Base-by-base conservation (phyloP, 2,113 vertebrate genomes). In the Peucedramus taeniatus region DNA sequence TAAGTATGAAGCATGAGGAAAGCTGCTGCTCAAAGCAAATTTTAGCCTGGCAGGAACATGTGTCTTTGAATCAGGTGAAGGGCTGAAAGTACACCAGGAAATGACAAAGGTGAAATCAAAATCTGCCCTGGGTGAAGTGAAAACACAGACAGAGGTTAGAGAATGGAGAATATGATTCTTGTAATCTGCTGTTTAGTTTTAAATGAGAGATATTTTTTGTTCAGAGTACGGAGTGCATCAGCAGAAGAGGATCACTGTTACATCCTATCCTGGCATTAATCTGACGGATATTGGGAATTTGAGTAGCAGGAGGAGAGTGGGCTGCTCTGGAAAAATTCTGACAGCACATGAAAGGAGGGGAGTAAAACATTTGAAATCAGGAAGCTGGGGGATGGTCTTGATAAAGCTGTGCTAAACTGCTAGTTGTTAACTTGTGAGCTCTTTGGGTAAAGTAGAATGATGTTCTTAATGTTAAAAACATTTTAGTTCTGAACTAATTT, bases 61-160 rank as follows among this genome's bases (percentile, higher is more conserved):
- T 33, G 54, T 78, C 90, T 95, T 96, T 97, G 54, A 90, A 88
- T 90, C 93, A 54, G 56, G 40, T 89, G 68, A 91, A 71, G 26
- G 47, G 49, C 78, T 85, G 45, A 95, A 94, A 83, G 23, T 44
- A 84, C 50, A 66, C 37, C 63, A 89, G 47, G 94, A 93, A 95
- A 89, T 97, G 42, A 91, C 80, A 59, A 83, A 76, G 14, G 20
- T 6, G 3, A 95, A 70, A 96, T 96, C 59, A 93, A 96, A 94
- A 95, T 90, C 71, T 80, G 31, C 13, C 14, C 13, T 63, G 56
- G 6, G 27, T 49, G 24, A 84, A 83, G 33, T 59, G 33, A 90
- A 89, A 96, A 95, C 75, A 78, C 35, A 84, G 90, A 40, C 54
- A 84, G 47, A 83, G 28, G 28, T 49, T 89, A 93, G 44, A 87